These are phyloP conservation scores for Crematogaster levior DNA, from an alignment of 2,888 invertebrate species.

Conservation along the genomic window DNA sequence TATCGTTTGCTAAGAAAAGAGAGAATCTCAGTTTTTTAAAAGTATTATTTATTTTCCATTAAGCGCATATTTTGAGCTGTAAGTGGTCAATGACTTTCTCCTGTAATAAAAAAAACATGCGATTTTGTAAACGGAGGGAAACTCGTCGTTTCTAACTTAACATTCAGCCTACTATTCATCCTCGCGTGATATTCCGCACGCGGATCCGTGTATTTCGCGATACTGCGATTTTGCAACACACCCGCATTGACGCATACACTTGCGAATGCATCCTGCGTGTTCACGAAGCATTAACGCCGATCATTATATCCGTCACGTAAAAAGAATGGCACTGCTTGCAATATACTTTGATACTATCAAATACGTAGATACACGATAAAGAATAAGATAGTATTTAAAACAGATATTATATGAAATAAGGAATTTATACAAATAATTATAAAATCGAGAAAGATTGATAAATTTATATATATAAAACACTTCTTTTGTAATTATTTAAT, in stretches of 20 bases:
- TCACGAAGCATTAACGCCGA: constrained; percentile 55
- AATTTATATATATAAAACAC: not conserved
- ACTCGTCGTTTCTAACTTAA: constrained; percentile 63
- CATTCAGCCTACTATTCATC: constrained; percentile 65
- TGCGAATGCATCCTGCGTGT: constrained; percentile 40
- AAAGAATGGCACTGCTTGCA: constrained; percentile 4
- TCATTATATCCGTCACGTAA: constrained; percentile 9
- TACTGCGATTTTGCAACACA: constrained; percentile 67
- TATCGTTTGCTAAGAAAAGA: not conserved
- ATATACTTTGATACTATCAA: not conserved
- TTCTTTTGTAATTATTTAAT: not conserved
- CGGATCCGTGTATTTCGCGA: constrained; percentile 60
- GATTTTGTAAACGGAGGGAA: constrained; percentile 65
- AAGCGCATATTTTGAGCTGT: not conserved
- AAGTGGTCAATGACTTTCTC: not conserved
- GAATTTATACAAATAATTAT: not conserved
- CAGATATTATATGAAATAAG: not conserved
- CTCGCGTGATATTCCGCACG: constrained; percentile 64
- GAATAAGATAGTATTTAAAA: not conserved
- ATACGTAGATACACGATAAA: not conserved
- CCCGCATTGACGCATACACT: constrained; percentile 50
- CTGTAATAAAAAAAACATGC: constrained; percentile 15
- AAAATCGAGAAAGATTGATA: not conserved
- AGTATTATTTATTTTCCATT: not conserved
- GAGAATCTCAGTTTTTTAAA: not conserved